phyloP scores from a whole-genome alignment of 2,888 invertebrate genomes.

The Heliconius cydno region DNA sequence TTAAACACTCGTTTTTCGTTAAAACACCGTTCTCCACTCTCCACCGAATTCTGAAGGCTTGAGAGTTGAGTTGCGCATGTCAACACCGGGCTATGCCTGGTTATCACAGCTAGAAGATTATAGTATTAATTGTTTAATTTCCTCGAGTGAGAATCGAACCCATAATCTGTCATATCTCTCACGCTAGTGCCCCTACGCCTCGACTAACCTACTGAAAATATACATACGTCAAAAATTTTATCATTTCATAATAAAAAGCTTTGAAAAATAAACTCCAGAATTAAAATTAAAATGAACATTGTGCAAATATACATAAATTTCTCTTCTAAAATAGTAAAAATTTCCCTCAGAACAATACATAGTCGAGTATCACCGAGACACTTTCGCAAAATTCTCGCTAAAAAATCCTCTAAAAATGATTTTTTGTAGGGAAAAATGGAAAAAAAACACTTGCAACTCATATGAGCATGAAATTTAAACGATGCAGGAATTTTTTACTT shows the following conservation, averaged over 20 bases:
- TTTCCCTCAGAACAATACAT: not conserved
- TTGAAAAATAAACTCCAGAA: not conserved
- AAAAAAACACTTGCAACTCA: not conserved
- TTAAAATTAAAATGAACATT: not conserved
- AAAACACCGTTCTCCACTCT: not conserved
- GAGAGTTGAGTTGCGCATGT: not conserved
- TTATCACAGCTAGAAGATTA: too few relatives aligned
- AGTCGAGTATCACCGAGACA: not conserved
- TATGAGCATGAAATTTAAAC: conserved; percentile 18
- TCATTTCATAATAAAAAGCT: not conserved
- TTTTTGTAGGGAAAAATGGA: conserved; percentile 13
- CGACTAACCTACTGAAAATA: not conserved
- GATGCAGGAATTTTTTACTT: not conserved
- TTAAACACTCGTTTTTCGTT: not conserved
- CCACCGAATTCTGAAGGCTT: not conserved
- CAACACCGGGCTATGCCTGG: too few relatives aligned
- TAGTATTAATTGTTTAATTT: too few relatives aligned
- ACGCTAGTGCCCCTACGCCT: too few relatives aligned
- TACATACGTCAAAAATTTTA: not conserved
- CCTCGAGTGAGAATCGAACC: too few relatives aligned
- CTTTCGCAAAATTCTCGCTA: conserved; percentile 29
- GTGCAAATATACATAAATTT: not conserved
- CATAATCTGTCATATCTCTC: too few relatives aligned
- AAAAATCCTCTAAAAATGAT: conserved; percentile 25
- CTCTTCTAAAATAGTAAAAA: conserved; percentile 1